Percentiles rank a stretch among this genome's conserved stretches.
These are phyloP conservation scores for Aphelinus atriplicis DNA, from an alignment of 1,140 invertebrate species.

Conservation along the genomic window DNA sequence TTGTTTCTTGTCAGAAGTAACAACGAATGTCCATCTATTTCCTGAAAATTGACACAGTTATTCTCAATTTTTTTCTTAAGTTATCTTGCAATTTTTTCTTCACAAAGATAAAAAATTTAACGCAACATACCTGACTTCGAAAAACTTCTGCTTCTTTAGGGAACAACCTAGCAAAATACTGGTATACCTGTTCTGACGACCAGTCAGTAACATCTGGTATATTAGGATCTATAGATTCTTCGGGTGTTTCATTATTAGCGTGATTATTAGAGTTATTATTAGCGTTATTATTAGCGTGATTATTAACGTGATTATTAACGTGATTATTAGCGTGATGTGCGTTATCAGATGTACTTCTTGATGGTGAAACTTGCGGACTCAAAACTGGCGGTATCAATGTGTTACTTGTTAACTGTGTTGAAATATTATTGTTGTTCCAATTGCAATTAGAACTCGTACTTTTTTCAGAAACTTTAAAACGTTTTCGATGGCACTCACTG, in stretches of 20 bases:
- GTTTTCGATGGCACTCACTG: conserved; percentile 55
- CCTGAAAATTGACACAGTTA: conserved; percentile 68
- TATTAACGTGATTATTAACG: too few species aligned
- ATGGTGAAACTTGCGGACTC: conserved; percentile 61
- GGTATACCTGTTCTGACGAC: conserved; percentile 82
- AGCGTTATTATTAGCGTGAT: too few species aligned
- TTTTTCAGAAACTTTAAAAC: conserved; percentile 37
- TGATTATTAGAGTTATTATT: too few species aligned
- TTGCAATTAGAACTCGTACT: conserved; percentile 49
- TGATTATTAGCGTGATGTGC: too few species aligned
- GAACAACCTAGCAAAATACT: conserved; percentile 80
- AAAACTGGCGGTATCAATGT: conserved; percentile 55
- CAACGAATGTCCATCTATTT: conserved; percentile 87
- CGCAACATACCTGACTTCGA: conserved; percentile 75
- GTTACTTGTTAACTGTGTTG: conserved; percentile 31
- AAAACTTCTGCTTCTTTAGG: conserved; percentile 81
- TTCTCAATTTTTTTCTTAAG: not conserved
- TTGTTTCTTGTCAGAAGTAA: conserved; percentile 82
- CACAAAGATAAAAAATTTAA: conserved; percentile 10
- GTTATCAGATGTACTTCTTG: conserved; percentile 50
- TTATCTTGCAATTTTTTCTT: conserved; percentile 12
- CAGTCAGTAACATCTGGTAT: conserved; percentile 84
- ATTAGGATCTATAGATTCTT: conserved; percentile 68
- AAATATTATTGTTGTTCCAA: conserved; percentile 41
- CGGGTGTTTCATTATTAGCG: too few species aligned